Conservation (phyloP, 2,888 invertebrate genomes). For the Temnothorax ravouxi region DNA sequence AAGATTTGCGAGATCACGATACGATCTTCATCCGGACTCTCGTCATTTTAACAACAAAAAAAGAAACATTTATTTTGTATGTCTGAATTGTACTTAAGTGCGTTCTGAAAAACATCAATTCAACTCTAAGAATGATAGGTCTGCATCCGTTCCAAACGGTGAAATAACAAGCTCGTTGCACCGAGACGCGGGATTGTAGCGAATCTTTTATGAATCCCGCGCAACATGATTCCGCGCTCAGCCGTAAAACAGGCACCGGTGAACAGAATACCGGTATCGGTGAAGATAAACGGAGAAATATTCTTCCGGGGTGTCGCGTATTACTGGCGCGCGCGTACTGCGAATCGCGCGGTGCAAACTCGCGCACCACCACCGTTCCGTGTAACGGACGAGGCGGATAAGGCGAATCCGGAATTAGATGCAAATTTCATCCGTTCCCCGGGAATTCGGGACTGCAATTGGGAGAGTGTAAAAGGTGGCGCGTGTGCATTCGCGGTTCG, state of each 20-base stretch:
- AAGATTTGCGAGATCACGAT: neutral
- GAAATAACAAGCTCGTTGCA: constrained; percentile 7
- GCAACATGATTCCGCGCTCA: constrained; percentile 30
- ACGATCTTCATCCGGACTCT: neutral
- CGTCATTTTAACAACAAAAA: neutral
- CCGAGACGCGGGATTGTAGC: neutral
- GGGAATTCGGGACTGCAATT: constrained; percentile 26
- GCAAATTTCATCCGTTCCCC: constrained; percentile 42
- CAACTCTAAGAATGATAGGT: neutral
- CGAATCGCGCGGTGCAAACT: constrained; percentile 11
- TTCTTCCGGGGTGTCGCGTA: neutral
- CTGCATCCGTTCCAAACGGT: neutral
- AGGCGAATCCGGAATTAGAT: constrained; percentile 46
- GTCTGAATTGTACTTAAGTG: neutral
- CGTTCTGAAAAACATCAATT: neutral
- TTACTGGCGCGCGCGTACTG: neutral
- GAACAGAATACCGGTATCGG: constrained; percentile 7
- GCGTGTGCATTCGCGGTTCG: neutral
- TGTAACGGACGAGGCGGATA: constrained; percentile 30
- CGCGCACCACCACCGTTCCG: constrained; percentile 4
- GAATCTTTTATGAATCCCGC: constrained; percentile 38
- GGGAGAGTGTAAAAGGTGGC: constrained; percentile 17
- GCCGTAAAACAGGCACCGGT: constrained; percentile 18
- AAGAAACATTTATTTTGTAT: neutral
- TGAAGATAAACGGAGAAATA: constrained; percentile 30